Percentiles rank a stretch among this genome's conserved stretches.
phyloP scores from a whole-genome alignment of 2,888 invertebrate genomes.

The Agonopterix alstromeriana region DNA sequence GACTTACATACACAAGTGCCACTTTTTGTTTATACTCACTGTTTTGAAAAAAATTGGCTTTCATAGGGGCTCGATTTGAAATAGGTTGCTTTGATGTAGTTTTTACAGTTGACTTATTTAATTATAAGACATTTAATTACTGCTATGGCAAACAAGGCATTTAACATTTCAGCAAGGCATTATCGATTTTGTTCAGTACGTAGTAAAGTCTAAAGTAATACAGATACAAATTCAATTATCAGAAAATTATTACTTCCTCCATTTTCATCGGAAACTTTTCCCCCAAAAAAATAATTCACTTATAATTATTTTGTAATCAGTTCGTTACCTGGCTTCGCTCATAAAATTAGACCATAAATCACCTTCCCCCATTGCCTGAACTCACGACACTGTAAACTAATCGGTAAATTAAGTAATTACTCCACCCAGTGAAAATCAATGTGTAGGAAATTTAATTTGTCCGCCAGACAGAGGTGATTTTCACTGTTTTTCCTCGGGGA shows the following conservation, averaged over 20 bases:
- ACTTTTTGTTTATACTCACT: conserved; percentile 24
- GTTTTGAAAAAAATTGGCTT: conserved; percentile 17
- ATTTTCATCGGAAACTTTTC: neutral
- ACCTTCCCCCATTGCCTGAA: conserved; percentile 36
- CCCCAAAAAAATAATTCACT: neutral
- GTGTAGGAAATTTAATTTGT: conserved; percentile 63
- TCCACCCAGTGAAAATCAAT: conserved; percentile 56
- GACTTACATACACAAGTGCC: conserved; percentile 16
- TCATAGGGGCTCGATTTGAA: conserved; percentile 11
- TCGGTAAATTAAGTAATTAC: conserved; percentile 65
- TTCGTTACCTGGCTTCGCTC: conserved; percentile 28
- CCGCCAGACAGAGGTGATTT: conserved; percentile 42
- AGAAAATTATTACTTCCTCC: neutral
- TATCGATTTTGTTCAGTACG: no score
- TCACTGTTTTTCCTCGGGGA: conserved; percentile 37
- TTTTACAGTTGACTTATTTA: no score
- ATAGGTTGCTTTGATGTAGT: no score
- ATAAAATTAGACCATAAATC: conserved; percentile 49
- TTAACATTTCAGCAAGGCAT: no score
- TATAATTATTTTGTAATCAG: conserved; percentile 28
- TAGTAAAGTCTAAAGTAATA: no score
- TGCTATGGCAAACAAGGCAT: no score
- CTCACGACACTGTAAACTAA: conserved; percentile 55
- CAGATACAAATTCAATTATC: no score
- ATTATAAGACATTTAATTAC: no score